These are phyloP conservation scores for Microcebus griseorufus DNA, from an alignment of 2,113 vertebrate species.

Conservation along the genomic window DNA sequence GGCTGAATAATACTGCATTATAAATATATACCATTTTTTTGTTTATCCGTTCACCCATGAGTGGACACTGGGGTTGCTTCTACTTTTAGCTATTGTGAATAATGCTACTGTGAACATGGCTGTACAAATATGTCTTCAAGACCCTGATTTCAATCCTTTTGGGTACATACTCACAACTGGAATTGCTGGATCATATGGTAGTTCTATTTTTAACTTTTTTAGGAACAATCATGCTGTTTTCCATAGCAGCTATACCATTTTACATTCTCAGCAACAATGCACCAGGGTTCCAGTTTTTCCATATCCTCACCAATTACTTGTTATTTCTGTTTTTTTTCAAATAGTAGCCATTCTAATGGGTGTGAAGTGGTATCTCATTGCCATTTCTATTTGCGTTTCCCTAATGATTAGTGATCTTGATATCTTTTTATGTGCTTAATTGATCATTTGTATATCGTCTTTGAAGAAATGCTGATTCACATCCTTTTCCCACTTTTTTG, in stretches of 20 bases:
- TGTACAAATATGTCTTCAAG: neutral
- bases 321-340: neutral
- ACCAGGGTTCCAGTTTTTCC: neutral
- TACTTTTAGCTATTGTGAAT: neutral
- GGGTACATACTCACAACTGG: neutral
- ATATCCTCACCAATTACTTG: neutral
- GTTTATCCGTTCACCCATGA: neutral
- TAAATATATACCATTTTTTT: neutral
- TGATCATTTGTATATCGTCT: neutral
- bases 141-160: neutral
- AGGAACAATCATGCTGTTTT: neutral
- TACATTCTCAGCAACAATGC: neutral
- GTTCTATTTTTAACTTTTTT: neutral
- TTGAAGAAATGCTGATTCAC: neutral
- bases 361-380: neutral
- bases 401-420: neutral
- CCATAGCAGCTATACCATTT: neutral
- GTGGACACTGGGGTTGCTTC: neutral
- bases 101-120: neutral
- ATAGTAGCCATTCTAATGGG: neutral
- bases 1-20: neutral
- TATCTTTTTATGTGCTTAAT: neutral
- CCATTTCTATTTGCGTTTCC: slow-evolving; percentile 8
- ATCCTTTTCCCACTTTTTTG: neutral
- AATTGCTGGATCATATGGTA: neutral